Percentiles rank a stretch among this genome's conserved stretches.
phyloP scores from a whole-genome alignment of 2,797 vertebrate species.

The Lithobates sylvaticus region DNA sequence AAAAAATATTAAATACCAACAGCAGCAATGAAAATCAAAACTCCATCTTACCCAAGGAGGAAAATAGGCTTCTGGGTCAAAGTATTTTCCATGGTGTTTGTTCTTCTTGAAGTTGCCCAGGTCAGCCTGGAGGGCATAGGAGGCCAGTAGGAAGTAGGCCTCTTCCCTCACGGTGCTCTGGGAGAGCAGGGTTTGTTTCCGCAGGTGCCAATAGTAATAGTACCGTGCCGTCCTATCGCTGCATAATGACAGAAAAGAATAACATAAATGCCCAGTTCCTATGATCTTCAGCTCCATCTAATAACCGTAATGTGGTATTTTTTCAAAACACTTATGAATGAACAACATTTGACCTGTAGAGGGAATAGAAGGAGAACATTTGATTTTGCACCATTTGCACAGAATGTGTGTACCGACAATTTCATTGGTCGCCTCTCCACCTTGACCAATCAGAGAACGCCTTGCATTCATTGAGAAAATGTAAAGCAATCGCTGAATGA shows the following conservation, averaged over 20 bases:
- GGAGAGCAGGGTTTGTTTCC: slow-evolving; percentile 94
- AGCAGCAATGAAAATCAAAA: background rate
- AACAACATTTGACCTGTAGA: too few species aligned
- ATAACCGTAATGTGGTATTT: too few species aligned
- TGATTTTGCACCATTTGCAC: too few species aligned
- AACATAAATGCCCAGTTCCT: too few species aligned
- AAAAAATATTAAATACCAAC: background rate
- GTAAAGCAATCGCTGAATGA: too few species aligned
- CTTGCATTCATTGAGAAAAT: too few species aligned
- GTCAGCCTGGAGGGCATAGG: slow-evolving; percentile 96
- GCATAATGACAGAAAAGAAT: slow-evolving; percentile 19
- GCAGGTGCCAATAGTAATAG: slow-evolving; percentile 98
- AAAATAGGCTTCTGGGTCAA: slow-evolving; percentile 96
- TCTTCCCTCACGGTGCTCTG: slow-evolving; percentile 93
- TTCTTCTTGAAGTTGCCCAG: slow-evolving; percentile 96
- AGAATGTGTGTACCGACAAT: too few species aligned
- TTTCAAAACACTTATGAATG: too few species aligned
- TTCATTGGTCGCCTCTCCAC: too few species aligned
- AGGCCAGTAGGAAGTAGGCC: slow-evolving; percentile 96
- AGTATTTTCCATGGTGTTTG: slow-evolving; percentile 96
- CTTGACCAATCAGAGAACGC: too few species aligned
- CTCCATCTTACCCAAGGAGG: slow-evolving; percentile 89
- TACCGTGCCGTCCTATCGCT: slow-evolving; percentile 93
- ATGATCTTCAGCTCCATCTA: too few species aligned
- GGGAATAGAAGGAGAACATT: too few species aligned